These are phyloP conservation scores for Cyanistes caeruleus DNA, from an alignment of 2,113 vertebrate species.

Conservation along the genomic window DNA sequence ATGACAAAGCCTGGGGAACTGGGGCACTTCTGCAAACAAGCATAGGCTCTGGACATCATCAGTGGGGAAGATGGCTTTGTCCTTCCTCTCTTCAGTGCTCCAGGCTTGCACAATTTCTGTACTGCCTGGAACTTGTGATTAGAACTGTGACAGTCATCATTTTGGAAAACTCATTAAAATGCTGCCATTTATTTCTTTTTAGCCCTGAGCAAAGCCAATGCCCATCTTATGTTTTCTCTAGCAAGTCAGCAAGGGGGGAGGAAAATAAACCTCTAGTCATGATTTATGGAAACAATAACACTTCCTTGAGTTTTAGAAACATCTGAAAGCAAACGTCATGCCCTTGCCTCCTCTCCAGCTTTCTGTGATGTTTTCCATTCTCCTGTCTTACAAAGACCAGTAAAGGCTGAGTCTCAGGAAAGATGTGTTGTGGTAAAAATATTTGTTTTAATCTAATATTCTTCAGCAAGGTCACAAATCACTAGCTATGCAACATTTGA, in stretches of 20 bases:
- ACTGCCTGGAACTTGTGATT: background rate
- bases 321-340: conserved; percentile 32
- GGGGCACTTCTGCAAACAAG: conserved; percentile 30
- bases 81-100: background rate
- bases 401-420: background rate
- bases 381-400: background rate
- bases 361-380: background rate
- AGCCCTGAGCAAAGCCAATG: background rate
- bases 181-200: background rate
- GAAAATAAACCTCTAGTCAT: conserved; percentile 9
- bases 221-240: background rate
- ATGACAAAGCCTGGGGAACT: conserved; percentile 39
- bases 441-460: conserved; percentile 5
- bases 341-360: background rate
- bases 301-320: conserved; percentile 37
- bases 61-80: background rate
- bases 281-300: conserved; percentile 54
- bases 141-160: background rate
- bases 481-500: background rate
- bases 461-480: background rate
- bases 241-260: background rate
- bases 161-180: background rate
- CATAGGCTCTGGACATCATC: background rate
- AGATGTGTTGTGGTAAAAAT: background rate
- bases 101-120: background rate